Base-by-base conservation (phyloP, 2,888 invertebrate genomes). In the Galeopsomyia nigrocyanea region DNA sequence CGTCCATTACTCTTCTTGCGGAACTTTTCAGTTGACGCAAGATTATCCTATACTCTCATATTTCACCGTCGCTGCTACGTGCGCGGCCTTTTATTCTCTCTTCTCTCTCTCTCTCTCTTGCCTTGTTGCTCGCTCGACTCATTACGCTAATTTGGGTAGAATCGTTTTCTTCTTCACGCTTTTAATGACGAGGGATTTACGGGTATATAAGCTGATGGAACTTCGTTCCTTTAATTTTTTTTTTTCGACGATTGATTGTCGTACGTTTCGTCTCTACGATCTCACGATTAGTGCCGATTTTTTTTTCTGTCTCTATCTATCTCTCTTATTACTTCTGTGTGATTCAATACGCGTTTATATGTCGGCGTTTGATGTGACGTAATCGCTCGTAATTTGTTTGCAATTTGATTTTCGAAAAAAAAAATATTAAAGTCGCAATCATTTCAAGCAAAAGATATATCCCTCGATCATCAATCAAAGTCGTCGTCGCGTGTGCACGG, bases 1-100 rank as follows among this genome's bases (percentile, higher is more conserved):
- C 66, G 49, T 56, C 63, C 71, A 74, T 76, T 74, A 76, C 71
- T 76, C 71, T 76, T 76, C 73, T 64, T 65, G 64, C 68, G 71
- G 71, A 73, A 73, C 70, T 73, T 75, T 74, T 68, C 74, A 71
- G 75, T 71, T 71, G 71, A 75, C 68, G 71, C 69, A 74, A 74
- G 68, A 74, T 74, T 74, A 74, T 75, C 67, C 69, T 50, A 39
- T 39, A 46, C 71, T 68, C 71, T 71, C 71, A 71, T 75, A 73
- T 75, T 74, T 73, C 68, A 75, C 74, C 65, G 66, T 68, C 55
- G 26, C 55, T 63, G 26, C 55, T 63, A 51, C 61, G 2, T 21
- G n/a, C 46, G 58, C 13, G 9, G 47, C 6, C 53, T 57, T 55
- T 46, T 53, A 22, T 31, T 50, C 55, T 68, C 68, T 55, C 21